Conservation (phyloP, 2,113 vertebrate genomes). For the Semicossyphus pulcher region DNA sequence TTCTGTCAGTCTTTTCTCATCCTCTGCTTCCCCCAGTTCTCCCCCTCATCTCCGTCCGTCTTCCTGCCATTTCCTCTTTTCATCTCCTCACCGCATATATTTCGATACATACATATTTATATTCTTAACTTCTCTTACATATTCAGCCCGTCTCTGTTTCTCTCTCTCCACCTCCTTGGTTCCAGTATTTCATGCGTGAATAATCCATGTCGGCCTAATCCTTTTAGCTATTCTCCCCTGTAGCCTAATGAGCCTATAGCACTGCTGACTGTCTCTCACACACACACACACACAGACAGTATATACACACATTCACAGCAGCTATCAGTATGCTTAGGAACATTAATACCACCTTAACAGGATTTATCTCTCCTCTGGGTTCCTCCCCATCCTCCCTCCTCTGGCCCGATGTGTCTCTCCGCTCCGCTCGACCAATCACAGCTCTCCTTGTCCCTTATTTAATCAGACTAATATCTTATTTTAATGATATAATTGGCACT, state of each 20-base stretch:
- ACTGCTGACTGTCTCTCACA: constrained; percentile 11
- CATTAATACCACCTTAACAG: constrained; percentile 71
- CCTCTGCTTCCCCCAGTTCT: background rate
- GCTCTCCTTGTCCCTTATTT: constrained; percentile 19
- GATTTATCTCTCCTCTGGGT: constrained; percentile 60
- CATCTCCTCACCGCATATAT: constrained; percentile 21
- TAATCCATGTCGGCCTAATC: constrained; percentile 79
- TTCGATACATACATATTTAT: constrained; percentile 57
- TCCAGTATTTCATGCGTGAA: constrained; percentile 71
- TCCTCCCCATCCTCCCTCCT: constrained; percentile 14
- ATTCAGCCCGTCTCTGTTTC: constrained; percentile 29
- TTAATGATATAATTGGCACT: constrained; percentile 29
- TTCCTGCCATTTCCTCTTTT: constrained; percentile 10
- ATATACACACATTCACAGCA: constrained; percentile 22
- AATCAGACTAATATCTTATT: constrained; percentile 46
- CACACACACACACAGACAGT: constrained; percentile 5
- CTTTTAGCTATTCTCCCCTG: constrained; percentile 77
- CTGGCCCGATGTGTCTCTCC: background rate
- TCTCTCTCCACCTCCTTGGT: constrained; percentile 44
- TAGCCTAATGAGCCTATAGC: constrained; percentile 76
- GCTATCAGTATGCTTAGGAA: constrained; percentile 59
- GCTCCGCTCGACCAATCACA: constrained; percentile 9
- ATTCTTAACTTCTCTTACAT: constrained; percentile 48
- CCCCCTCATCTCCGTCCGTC: constrained; percentile 1
- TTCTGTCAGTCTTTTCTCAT: constrained; percentile 13